These are phyloP conservation scores for Sebastiscus albofasciatus DNA, from an alignment of 2,797 vertebrate species.

Conservation along the genomic window DNA sequence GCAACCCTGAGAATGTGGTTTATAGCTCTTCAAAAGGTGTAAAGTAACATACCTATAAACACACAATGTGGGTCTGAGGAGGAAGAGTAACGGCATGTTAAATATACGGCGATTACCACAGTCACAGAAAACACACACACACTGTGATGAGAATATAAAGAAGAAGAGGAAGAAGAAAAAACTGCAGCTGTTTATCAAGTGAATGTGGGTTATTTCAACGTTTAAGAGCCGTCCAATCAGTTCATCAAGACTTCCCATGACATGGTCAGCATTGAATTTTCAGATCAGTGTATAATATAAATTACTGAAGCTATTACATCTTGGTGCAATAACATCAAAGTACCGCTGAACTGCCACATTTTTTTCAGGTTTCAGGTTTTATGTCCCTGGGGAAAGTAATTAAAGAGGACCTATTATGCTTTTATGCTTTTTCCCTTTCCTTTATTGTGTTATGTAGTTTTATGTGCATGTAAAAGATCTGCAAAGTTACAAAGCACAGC, in stretches of 20 bases:
- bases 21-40: constrained; percentile 16
- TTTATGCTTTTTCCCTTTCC: not conserved
- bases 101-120: not conserved
- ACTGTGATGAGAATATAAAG: not conserved
- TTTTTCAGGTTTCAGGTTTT: too few relatives aligned
- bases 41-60: not conserved
- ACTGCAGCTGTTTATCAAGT: not conserved
- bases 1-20: constrained; percentile 2
- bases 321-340: not conserved
- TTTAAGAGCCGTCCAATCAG: not conserved
- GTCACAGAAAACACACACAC: not conserved
- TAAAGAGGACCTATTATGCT: not conserved
- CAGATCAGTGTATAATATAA: not conserved
- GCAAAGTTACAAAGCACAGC: not conserved
- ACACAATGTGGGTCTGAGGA: not conserved
- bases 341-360: not conserved
- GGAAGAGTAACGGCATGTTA: not conserved
- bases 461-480: not conserved
- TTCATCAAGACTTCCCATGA: not conserved
- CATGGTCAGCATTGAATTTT: not conserved
- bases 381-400: not conserved
- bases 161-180: not conserved
- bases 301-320: not conserved
- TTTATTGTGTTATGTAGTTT: not conserved
- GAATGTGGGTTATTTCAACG: not conserved